Evolutionary conservation across 1,140 invertebrate species (phyloP).

Genomic region (Caligus rogercresseyi): DNA sequence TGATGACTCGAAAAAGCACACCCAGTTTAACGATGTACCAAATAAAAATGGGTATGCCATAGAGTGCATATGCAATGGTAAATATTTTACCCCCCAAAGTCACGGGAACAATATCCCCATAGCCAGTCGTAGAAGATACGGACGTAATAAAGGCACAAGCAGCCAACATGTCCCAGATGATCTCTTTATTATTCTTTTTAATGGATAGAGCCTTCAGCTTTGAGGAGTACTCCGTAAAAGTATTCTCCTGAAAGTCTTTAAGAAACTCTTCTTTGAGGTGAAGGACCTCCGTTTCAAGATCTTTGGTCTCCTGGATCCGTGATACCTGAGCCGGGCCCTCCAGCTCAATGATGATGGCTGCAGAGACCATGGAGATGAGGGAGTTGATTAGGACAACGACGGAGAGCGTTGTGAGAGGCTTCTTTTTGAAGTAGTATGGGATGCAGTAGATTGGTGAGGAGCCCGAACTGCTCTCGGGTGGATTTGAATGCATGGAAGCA

Average conservation of each 20-base stretch:
- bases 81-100: conserved; percentile 11
- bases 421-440: not conserved
- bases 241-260: not conserved
- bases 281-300: not conserved
- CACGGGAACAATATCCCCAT: conserved; percentile 8
- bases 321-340: not conserved
- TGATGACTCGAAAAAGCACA: not conserved
- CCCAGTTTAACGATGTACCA: conserved; percentile 16
- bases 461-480: not conserved
- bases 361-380: conserved; percentile 5
- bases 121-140: conserved; percentile 8
- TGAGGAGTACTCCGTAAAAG: not conserved
- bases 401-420: not conserved
- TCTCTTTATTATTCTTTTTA: conserved; percentile 2
- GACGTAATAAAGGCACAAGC: conserved; percentile 6
- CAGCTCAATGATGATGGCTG: conserved; percentile 2
- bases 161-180: conserved; percentile 5
- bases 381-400: conserved; percentile 2
- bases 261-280: not conserved
- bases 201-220: not conserved
- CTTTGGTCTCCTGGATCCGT: not conserved
- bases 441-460: not conserved
- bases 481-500: not conserved
- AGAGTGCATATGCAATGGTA: not conserved
- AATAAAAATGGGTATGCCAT: conserved; percentile 12